A percentile compares a stretch with the other conserved stretches of the same genome.
phyloP scores from a whole-genome alignment of 2,113 vertebrate species.

The Ochotona princeps region DNA sequence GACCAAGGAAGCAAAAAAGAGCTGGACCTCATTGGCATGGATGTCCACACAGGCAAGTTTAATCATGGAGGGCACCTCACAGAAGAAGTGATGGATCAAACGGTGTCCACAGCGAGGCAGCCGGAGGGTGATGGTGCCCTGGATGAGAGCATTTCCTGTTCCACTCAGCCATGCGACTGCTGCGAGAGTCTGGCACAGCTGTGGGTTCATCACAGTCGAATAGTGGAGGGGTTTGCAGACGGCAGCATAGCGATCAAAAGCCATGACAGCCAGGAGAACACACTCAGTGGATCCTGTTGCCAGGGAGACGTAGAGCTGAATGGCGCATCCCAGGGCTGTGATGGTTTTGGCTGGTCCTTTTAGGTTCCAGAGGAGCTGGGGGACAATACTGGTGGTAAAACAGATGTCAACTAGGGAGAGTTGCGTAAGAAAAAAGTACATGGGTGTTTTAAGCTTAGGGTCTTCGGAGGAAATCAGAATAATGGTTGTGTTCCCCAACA shows the following conservation, averaged over 20 bases:
- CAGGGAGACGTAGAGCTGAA: conserved; percentile 75
- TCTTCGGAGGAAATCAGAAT: conserved; percentile 52
- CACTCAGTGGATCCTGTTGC: conserved; percentile 73
- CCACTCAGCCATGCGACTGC: conserved; percentile 56
- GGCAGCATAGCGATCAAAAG: conserved; percentile 66
- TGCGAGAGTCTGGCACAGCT: conserved; percentile 49
- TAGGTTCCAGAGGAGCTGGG: conserved; percentile 74
- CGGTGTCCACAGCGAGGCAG: conserved; percentile 68
- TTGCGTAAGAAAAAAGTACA: conserved; percentile 69
- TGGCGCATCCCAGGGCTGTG: conserved; percentile 56
- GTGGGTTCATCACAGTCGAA: conserved; percentile 54
- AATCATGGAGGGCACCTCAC: conserved; percentile 75
- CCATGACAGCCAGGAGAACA: conserved; percentile 71
- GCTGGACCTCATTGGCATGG: conserved; percentile 53
- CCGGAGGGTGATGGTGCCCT: conserved; percentile 66
- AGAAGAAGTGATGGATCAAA: conserved; percentile 72
- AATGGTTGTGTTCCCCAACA: conserved; percentile 57
- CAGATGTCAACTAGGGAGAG: conserved; percentile 73
- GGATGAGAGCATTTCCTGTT: conserved; percentile 61
- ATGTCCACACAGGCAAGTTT: conserved; percentile 69
- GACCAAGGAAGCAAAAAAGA: conserved; percentile 61
- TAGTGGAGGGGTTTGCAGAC: conserved; percentile 76
- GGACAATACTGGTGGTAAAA: conserved; percentile 74
- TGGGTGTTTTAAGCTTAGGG: conserved; percentile 57
- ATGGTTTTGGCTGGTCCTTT: conserved; percentile 66